Base-by-base conservation (phyloP, 2,797 vertebrate genomes). In the Pitangus sulphuratus region DNA sequence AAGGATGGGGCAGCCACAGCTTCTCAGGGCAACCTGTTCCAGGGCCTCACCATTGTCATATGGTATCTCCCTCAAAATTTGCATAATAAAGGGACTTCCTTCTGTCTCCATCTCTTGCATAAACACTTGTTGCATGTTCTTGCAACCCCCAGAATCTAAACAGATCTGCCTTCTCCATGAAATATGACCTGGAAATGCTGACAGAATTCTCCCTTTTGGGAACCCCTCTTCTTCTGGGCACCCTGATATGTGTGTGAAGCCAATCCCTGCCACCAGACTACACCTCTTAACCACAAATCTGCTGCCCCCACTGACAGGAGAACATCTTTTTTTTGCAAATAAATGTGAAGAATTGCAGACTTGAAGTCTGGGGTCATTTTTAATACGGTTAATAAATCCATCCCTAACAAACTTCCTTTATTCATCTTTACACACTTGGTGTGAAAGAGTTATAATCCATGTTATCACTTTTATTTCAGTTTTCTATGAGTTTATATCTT, bases 1-100 rank as follows among this genome's bases (percentile, higher is more conserved):
- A 48, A 19, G 37, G 26, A 2, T 47, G 15, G 6, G 3, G 6
- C n/a, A 74, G 0, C 26, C n/a, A 37, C 54, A 37, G 0, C 15
- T 35, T 57, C 42, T 47, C 19, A 14, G 25, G 33, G 12, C 11
- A 74, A 18, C 4, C n/a, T 47, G 3, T 74, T 2, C 25, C 26
- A 74, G n/a, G 2, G 54, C 8, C 33, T 47, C 44, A 31, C 7
- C 54, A 19, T 28, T 24, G 33, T 37, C 33, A 37, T 15, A 4
- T 4, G 21, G 53, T 21, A 31, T 9, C 26, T 74, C 20, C 15
- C 42, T 58, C n/a, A 47, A 74, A 47, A 58, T 37, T 12, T 58
- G 9, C 6, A 3, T 47, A 19, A 58, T 8, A 47, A 37, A 58
- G 15, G 26, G 9, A 39, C 12, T 37, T 37, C 5, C 11, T 89